Percentiles rank a stretch among this genome's conserved stretches.
Conservation (phyloP, 2,888 invertebrate genomes). For the Pomacea canaliculata region DNA sequence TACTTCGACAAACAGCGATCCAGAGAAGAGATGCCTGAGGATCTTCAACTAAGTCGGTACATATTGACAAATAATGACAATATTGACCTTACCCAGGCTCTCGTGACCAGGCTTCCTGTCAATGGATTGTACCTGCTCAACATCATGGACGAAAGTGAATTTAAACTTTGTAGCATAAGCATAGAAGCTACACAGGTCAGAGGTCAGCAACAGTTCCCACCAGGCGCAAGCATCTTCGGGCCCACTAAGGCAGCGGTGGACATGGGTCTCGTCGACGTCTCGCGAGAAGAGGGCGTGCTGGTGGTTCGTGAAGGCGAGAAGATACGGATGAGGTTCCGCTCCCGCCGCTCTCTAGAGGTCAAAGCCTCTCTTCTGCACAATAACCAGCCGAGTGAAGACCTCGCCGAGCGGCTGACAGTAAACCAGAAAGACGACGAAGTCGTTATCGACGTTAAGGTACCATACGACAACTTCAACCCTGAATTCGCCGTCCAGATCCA, state of each 20-base stretch:
- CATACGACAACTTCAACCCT: conserved; percentile 8
- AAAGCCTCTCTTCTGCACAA: conserved; percentile 10
- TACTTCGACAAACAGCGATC: conserved; percentile 21
- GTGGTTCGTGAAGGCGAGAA: conserved; percentile 16
- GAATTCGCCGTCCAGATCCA: conserved; percentile 14
- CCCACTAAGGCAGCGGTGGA: conserved; percentile 38
- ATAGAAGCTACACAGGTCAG: conserved; percentile 42
- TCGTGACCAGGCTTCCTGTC: conserved; percentile 42
- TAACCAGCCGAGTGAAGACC: background rate
- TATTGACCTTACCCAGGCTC: background rate
- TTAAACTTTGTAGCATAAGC: conserved; percentile 49
- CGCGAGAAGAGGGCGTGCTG: conserved; percentile 13
- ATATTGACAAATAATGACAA: conserved; percentile 13
- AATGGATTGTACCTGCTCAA: conserved; percentile 51
- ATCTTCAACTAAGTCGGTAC: conserved; percentile 24
- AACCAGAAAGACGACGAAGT: background rate
- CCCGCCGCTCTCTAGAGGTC: background rate
- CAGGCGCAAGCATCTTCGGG: conserved; percentile 49
- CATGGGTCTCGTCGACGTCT: conserved; percentile 9
- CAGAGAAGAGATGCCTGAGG: conserved; percentile 10
- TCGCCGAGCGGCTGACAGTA: background rate
- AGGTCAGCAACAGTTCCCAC: conserved; percentile 44
- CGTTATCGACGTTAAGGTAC: conserved; percentile 2
- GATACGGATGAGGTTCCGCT: conserved; percentile 16
- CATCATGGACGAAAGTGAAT: conserved; percentile 33